A percentile compares a stretch with the other conserved stretches of the same genome.
phyloP scores from a whole-genome alignment of 53 echinoderm and acorn worm genomes.

The Henricia sp. region DNA sequence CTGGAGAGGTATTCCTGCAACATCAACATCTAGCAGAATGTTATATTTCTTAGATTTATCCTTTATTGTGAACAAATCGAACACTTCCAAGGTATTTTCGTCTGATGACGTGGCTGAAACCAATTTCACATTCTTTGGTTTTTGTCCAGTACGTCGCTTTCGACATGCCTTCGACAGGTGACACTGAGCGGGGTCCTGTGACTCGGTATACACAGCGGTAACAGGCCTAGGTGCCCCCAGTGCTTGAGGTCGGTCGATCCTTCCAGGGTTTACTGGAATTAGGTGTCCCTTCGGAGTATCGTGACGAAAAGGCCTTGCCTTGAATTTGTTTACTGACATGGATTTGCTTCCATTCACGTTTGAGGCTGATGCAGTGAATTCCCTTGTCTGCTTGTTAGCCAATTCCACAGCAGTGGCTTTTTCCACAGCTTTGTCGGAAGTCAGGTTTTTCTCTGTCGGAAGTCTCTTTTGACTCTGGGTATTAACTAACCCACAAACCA shows the following conservation, averaged over 20 bases:
- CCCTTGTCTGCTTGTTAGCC: conserved; percentile 26
- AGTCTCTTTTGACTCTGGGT: conserved; percentile 43
- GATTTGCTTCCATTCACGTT: too few species aligned
- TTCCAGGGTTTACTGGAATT: too few species aligned
- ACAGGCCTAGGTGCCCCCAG: not conserved
- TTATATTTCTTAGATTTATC: not conserved
- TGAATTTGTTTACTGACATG: conserved; percentile 6
- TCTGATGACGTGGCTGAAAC: not conserved
- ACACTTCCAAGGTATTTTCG: not conserved
- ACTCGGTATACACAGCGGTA: conserved; percentile 41
- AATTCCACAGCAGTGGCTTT: conserved; percentile 56
- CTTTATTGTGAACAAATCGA: conserved; percentile 46
- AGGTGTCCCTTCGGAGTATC: too few species aligned
- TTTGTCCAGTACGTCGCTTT: conserved; percentile 28
- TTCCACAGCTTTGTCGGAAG: conserved; percentile 47
- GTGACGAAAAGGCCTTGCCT: not conserved
- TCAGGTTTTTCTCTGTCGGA: conserved; percentile 58
- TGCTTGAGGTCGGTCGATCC: too few species aligned
- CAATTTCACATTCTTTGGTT: conserved; percentile 18
- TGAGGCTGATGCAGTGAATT: not conserved
- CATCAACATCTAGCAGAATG: not conserved
- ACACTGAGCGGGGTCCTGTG: conserved; percentile 4
- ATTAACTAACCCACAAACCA: conserved; percentile 60
- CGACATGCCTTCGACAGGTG: conserved; percentile 61
- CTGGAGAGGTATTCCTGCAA: conserved; percentile 11